phyloP scores from a whole-genome alignment of 2,797 vertebrate species.

The Taenioides sp. region DNA sequence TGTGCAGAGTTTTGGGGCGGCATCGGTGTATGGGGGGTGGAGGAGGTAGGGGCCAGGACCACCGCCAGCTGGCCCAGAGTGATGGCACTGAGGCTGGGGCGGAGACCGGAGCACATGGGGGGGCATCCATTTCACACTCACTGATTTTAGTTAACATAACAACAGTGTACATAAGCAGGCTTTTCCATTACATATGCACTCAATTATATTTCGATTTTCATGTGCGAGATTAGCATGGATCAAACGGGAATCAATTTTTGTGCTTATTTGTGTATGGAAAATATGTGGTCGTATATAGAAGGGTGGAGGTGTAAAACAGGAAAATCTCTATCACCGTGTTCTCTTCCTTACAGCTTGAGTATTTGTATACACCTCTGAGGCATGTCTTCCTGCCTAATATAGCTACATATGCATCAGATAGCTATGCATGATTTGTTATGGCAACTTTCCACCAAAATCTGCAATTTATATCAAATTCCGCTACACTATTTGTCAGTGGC shows the following conservation, averaged over 20 bases:
- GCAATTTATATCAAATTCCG: not conserved
- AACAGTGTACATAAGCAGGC: constrained; percentile 42
- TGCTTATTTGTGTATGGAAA: constrained; percentile 11
- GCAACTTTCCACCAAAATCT: not conserved
- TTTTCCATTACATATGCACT: constrained; percentile 35
- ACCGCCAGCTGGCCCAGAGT: constrained; percentile 73
- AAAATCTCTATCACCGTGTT: no score
- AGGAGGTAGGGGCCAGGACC: constrained; percentile 61
- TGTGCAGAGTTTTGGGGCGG: constrained; percentile 70
- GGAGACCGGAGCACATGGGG: constrained; percentile 50
- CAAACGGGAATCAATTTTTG: constrained; percentile 47
- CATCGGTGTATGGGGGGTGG: constrained; percentile 39
- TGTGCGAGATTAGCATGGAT: constrained; percentile 48
- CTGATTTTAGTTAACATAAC: constrained; percentile 71
- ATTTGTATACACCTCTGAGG: not conserved
- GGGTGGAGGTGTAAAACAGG: not conserved
- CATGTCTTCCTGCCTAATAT: not conserved
- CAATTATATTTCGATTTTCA: constrained; percentile 41
- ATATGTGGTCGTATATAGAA: constrained; percentile 19
- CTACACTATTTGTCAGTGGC: not conserved
- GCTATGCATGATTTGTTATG: not conserved
- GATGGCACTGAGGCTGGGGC: constrained; percentile 66
- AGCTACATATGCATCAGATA: not conserved
- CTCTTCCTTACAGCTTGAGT: no score
- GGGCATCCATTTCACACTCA: constrained; percentile 79